Evolutionary conservation across 2,113 vertebrate genomes (phyloP).

Genomic region (Smithornis capensis): DNA sequence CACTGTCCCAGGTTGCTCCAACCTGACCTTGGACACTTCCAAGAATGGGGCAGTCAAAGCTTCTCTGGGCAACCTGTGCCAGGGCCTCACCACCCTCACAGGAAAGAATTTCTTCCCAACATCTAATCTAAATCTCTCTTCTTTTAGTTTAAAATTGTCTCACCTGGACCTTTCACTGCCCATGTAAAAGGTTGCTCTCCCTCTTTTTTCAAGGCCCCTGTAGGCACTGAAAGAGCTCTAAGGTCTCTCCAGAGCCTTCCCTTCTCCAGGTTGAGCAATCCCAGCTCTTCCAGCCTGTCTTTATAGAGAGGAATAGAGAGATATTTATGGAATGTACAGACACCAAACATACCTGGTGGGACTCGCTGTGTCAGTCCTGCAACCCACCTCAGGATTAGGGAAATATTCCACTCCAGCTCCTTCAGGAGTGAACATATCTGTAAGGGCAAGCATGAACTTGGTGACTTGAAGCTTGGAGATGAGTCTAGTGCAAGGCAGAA

Average conservation of each 20-base stretch:
- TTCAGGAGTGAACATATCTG: rapidly evolving
- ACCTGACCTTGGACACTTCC: neutral
- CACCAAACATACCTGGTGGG: no score
- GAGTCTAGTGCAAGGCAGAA: neutral
- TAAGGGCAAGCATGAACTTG: neutral
- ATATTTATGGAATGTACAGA: no score
- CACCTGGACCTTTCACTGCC: neutral
- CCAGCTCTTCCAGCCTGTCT: neutral
- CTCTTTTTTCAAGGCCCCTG: neutral
- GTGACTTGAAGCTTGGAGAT: neutral
- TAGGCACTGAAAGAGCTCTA: neutral
- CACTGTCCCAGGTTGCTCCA: neutral
- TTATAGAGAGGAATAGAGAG: neutral
- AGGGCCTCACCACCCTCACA: neutral
- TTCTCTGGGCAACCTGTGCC: neutral
- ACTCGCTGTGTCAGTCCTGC: neutral
- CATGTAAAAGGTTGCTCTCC: neutral
- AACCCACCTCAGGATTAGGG: neutral
- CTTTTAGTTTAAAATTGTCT: neutral
- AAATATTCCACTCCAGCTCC: neutral
- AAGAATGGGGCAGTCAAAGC: neutral
- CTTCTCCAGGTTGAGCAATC: neutral
- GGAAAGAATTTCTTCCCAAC: neutral
- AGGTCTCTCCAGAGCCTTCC: neutral
- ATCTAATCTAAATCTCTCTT: neutral